Percentiles rank a stretch among this genome's conserved stretches.
These are phyloP conservation scores for Noturus placidus DNA, from an alignment of 2,113 vertebrate genomes.

Conservation along the genomic window DNA sequence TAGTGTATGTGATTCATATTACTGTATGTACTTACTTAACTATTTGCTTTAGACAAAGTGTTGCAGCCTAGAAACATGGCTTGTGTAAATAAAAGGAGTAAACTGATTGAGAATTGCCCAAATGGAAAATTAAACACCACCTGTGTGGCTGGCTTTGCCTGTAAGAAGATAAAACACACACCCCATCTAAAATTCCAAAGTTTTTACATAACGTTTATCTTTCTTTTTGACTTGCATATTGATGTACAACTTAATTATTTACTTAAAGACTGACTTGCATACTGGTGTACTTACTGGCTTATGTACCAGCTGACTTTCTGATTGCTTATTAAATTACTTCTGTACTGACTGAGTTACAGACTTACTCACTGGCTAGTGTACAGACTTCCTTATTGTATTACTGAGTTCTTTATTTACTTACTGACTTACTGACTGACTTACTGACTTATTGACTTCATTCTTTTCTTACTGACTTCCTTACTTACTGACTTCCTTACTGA, in stretches of 20 bases:
- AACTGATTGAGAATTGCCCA: too few relatives aligned
- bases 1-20: too few relatives aligned
- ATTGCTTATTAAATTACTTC: neutral
- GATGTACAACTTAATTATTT: neutral
- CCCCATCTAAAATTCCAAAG: neutral
- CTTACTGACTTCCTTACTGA: neutral
- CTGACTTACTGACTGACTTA: neutral
- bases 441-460: neutral
- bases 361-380: neutral
- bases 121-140: neutral
- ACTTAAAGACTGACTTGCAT: neutral
- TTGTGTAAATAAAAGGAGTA: too few relatives aligned
- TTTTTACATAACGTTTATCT: neutral
- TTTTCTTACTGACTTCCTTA: neutral
- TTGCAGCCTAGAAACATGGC: too few relatives aligned
- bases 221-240: neutral
- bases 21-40: too few relatives aligned
- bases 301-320: neutral
- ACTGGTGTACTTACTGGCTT: neutral
- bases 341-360: neutral
- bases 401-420: too few relatives aligned
- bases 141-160: neutral
- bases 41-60: too few relatives aligned
- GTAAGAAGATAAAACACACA: neutral
- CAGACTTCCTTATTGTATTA: too few relatives aligned